Evolutionary conservation across 1,140 invertebrate species (phyloP).

Genomic region (Polypedilum vanderplanki): DNA sequence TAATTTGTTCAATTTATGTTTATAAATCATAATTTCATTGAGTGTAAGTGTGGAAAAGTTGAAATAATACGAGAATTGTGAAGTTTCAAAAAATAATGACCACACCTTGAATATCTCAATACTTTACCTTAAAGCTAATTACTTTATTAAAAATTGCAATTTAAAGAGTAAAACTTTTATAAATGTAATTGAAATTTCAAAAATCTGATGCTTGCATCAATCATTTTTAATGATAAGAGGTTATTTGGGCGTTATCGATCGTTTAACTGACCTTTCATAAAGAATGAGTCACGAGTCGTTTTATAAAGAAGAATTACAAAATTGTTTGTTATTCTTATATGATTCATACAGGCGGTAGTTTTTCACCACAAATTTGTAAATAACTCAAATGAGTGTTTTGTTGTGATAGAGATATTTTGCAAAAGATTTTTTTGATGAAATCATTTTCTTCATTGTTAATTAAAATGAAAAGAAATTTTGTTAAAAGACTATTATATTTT

Average conservation of each 20-base stretch:
- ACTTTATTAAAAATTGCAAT: neutral
- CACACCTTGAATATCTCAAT: slow-evolving; percentile 20
- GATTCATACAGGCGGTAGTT: neutral
- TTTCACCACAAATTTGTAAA: slow-evolving; percentile 15
- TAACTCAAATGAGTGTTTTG: neutral
- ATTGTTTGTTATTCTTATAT: slow-evolving; percentile 16
- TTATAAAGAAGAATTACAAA: neutral
- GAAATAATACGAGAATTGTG: neutral
- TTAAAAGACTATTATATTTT: neutral
- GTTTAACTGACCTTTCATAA: slow-evolving; percentile 8
- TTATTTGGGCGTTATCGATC: slow-evolving; percentile 6
- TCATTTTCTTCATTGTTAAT: neutral
- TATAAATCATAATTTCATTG: neutral
- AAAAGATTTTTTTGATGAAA: neutral
- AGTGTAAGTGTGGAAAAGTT: neutral
- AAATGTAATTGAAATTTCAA: neutral
- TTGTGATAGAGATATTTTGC: neutral
- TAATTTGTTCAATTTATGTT: neutral
- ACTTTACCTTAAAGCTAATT: neutral
- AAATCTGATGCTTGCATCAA: too few species aligned
- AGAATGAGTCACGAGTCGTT: neutral
- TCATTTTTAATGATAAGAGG: neutral
- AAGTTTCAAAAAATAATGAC: neutral
- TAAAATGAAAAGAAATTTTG: neutral
- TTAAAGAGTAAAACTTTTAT: neutral